Percentiles rank a stretch among this genome's conserved stretches.
Conservation (phyloP, 2,113 vertebrate species). For the Odocoileus virginianus region DNA sequence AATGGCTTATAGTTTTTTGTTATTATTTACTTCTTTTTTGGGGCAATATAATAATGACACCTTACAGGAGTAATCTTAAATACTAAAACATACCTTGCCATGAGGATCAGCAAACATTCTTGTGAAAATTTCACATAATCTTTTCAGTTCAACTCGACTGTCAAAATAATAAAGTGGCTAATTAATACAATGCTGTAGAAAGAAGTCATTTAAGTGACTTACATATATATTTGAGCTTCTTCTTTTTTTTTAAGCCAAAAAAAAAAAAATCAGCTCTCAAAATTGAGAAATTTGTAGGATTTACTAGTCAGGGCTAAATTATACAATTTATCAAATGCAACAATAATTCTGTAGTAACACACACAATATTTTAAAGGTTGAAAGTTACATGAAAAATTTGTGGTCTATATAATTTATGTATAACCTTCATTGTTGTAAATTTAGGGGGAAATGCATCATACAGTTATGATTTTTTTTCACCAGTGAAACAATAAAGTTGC, state of each 20-base stretch:
- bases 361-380: background rate
- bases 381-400: background rate
- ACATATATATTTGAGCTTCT: background rate
- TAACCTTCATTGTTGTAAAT: no score
- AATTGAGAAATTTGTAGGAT: background rate
- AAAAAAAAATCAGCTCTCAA: background rate
- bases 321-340: background rate
- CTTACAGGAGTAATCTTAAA: background rate
- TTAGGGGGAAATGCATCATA: no score
- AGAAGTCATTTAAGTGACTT: slow-evolving; percentile 24
- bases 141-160: slow-evolving; percentile 98
- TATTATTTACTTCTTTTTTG: background rate
- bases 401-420: no score
- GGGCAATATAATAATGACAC: background rate
- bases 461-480: no score
- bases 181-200: slow-evolving; percentile 51
- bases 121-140: slow-evolving; percentile 98
- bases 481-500: no score
- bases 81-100: slow-evolving; percentile 91
- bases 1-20: background rate
- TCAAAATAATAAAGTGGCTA: slow-evolving; percentile 68
- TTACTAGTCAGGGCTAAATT: background rate
- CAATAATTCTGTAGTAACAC: background rate
- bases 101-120: slow-evolving; percentile 99
- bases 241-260: background rate